Conservation (phyloP, 53 echinoderm and acorn worm species). For the Mesocentrotus franciscanus region DNA sequence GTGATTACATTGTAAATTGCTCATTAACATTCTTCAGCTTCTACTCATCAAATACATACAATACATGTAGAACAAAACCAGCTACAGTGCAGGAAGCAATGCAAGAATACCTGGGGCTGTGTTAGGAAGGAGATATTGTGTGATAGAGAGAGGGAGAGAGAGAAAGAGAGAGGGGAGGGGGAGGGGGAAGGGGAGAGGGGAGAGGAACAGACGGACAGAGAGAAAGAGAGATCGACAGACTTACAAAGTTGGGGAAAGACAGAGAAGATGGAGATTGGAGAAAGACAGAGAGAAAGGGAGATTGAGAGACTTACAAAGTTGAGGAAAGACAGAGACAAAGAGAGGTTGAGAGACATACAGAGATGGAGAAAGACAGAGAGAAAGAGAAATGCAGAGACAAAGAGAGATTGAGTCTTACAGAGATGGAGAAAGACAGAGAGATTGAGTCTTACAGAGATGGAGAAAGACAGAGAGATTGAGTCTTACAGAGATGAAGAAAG, state of each 20-base stretch:
- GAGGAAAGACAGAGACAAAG: not conserved
- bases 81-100: too few relatives aligned
- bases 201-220: not conserved
- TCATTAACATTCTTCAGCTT: too few relatives aligned
- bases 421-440: too few relatives aligned
- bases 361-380: not conserved
- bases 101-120: too few relatives aligned
- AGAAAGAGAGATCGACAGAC: not conserved
- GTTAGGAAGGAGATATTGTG: not conserved
- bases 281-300: not conserved
- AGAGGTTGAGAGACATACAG: too few relatives aligned
- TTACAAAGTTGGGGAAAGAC: not conserved
- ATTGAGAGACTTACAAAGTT: not conserved
- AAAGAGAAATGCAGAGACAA: too few relatives aligned
- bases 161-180: not conserved
- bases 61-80: too few relatives aligned
- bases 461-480: not conserved
- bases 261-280: not conserved
- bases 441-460: too few relatives aligned
- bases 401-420: too few relatives aligned
- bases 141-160: not conserved
- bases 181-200: too few relatives aligned
- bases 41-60: too few relatives aligned
- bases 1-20: too few relatives aligned
- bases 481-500: not conserved